A percentile compares a stretch with the other conserved stretches of the same genome.
Evolutionary conservation across 2,797 vertebrate species (phyloP).

Genomic region (Pogonophryne albipinna): DNA sequence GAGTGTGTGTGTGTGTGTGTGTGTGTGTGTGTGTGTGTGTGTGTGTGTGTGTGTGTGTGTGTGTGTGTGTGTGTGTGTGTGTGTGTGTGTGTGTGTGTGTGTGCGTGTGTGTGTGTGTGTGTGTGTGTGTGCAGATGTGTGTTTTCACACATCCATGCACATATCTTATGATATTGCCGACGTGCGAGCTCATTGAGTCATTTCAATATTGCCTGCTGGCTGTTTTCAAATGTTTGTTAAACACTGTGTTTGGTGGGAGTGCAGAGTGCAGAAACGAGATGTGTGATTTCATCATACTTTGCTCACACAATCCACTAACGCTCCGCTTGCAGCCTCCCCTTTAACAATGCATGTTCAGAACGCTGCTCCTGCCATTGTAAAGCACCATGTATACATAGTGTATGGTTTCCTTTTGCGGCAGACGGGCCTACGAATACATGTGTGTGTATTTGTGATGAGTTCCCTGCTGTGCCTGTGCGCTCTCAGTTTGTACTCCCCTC

Average conservation of each 20-base stretch:
- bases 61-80: neutral
- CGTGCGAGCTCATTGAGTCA: conserved; percentile 41
- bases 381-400: conserved; percentile 17
- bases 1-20: neutral
- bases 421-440: neutral
- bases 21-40: neutral
- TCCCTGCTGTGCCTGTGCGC: neutral
- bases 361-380: conserved; percentile 46
- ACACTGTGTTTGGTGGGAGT: conserved; percentile 47
- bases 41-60: neutral
- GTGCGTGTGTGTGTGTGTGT: neutral
- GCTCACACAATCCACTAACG: conserved; percentile 42
- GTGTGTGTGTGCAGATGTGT: neutral
- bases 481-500: neutral
- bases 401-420: conserved; percentile 19
- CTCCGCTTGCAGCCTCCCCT: conserved; percentile 52
- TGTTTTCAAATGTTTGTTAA: conserved; percentile 66
- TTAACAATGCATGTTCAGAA: conserved; percentile 49
- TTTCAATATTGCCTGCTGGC: conserved; percentile 58
- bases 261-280: conserved; percentile 50
- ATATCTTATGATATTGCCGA: conserved; percentile 28
- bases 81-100: conserved; percentile 5
- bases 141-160: neutral
- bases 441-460: neutral
- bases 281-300: conserved; percentile 67